A percentile compares a stretch with the other conserved stretches of the same genome.
Conservation (phyloP, 2,113 vertebrate species). For the Edolisoma coerulescens region DNA sequence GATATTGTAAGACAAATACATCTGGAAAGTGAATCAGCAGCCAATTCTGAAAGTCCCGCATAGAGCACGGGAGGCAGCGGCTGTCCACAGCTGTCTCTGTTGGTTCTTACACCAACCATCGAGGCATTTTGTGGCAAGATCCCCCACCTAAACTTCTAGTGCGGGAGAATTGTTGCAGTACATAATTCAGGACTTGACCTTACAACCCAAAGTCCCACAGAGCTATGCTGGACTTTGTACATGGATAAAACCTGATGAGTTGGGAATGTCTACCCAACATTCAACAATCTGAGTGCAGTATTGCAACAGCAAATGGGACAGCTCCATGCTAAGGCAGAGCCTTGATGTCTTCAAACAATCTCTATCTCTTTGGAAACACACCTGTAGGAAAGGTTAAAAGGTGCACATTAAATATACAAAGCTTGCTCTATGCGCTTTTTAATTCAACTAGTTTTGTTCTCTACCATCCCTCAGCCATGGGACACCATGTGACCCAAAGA, state of each 20-base stretch:
- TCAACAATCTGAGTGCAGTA: neutral
- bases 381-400: neutral
- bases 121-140: neutral
- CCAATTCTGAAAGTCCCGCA: accelerated
- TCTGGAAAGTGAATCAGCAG: neutral
- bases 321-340: neutral
- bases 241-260: neutral
- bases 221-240: neutral
- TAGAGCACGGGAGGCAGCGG: accelerated
- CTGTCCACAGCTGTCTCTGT: neutral
- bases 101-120: neutral
- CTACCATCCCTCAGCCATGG: neutral
- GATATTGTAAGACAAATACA: neutral
- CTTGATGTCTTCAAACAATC: neutral
- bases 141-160: neutral
- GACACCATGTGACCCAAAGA: neutral
- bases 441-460: neutral
- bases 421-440: neutral
- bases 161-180: neutral
- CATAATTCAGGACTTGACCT: neutral
- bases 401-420: neutral
- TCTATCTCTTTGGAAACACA: neutral
- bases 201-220: neutral
- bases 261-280: accelerated
- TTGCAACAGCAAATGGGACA: neutral